phyloP scores from a whole-genome alignment of 1,140 invertebrate genomes.

The Augochlora pura region DNA sequence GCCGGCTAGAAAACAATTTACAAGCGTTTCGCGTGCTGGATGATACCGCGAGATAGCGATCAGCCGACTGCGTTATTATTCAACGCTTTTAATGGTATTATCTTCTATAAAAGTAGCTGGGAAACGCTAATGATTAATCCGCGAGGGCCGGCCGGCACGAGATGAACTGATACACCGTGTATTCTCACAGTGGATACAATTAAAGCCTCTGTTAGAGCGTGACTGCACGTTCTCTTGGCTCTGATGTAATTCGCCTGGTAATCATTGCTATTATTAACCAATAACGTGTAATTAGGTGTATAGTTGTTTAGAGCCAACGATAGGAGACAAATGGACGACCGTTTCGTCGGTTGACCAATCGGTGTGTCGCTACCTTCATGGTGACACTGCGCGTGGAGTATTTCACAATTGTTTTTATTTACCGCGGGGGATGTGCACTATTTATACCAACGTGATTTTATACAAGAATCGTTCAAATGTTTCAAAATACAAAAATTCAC shows the following conservation, averaged over 20 bases:
- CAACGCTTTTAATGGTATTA: constrained; percentile 50
- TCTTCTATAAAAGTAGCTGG: constrained; percentile 50
- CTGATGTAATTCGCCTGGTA: constrained; percentile 56
- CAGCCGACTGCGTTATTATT: constrained; percentile 45
- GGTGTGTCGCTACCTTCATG: too few relatives aligned
- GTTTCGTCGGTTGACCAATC: too few relatives aligned
- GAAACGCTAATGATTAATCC: constrained; percentile 58
- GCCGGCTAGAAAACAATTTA: constrained; percentile 32
- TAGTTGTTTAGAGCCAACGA: constrained; percentile 36
- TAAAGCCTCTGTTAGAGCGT: constrained; percentile 58
- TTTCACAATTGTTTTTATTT: too few relatives aligned
- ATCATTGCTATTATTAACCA: constrained; percentile 65
- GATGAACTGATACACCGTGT: constrained; percentile 57
- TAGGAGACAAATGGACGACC: constrained; percentile 54
- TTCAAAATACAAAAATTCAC: too few relatives aligned
- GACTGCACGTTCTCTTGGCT: constrained; percentile 21
- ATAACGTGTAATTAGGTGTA: constrained; percentile 63
- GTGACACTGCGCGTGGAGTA: too few relatives aligned
- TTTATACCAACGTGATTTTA: too few relatives aligned
- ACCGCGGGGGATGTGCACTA: too few relatives aligned
- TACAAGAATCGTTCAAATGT: too few relatives aligned
- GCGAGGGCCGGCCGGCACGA: constrained; percentile 29
- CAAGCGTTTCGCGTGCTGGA: constrained; percentile 39
- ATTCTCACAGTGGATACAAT: constrained; percentile 58
- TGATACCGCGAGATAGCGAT: constrained; percentile 49